Percentiles rank a stretch among this genome's conserved stretches.
phyloP scores from a whole-genome alignment of 92 coral and sea anemone genomes.

The Porites cylindrica region DNA sequence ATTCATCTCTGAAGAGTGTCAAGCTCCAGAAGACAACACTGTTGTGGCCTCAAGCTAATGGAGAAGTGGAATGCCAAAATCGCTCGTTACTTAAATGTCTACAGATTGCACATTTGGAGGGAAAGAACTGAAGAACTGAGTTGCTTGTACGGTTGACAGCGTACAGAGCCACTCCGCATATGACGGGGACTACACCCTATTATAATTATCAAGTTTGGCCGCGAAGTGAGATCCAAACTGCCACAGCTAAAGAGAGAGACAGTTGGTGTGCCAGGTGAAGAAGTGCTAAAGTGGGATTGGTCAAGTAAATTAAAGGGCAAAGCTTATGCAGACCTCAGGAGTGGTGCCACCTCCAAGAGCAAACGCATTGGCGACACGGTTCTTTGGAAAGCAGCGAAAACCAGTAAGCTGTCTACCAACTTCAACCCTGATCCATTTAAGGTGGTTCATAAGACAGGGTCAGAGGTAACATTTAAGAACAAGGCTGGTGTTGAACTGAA shows the following conservation, averaged over 20 bases:
- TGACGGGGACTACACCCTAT: conserved; percentile 26
- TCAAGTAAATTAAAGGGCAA: conserved; percentile 26
- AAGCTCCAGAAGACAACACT: background rate
- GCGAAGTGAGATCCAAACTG: conserved; percentile 15
- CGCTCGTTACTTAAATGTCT: conserved; percentile 2
- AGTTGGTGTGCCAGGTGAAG: conserved; percentile 1
- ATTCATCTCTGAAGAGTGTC: conserved; percentile 21
- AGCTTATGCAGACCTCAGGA: background rate
- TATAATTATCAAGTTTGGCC: conserved; percentile 14
- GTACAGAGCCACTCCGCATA: conserved; percentile 9
- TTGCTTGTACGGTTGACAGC: background rate
- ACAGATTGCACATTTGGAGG: conserved; percentile 14
- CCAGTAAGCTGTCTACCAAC: too few relatives aligned
- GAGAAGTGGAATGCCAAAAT: conserved; percentile 24
- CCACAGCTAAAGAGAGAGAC: conserved; percentile 15
- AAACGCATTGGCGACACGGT: too few relatives aligned
- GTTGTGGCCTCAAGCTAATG: conserved; percentile 14
- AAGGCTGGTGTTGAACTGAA: too few relatives aligned
- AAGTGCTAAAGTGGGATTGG: conserved; percentile 6
- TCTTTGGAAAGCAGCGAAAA: too few relatives aligned
- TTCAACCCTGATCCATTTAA: background rate
- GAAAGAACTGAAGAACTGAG: conserved; percentile 3
- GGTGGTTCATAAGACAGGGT: conserved; percentile 20
- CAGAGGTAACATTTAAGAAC: conserved; percentile 4
- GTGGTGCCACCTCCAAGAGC: background rate